Conservation (phyloP, 2,888 invertebrate genomes). For the Cataglyphis rosenhaueri region DNA sequence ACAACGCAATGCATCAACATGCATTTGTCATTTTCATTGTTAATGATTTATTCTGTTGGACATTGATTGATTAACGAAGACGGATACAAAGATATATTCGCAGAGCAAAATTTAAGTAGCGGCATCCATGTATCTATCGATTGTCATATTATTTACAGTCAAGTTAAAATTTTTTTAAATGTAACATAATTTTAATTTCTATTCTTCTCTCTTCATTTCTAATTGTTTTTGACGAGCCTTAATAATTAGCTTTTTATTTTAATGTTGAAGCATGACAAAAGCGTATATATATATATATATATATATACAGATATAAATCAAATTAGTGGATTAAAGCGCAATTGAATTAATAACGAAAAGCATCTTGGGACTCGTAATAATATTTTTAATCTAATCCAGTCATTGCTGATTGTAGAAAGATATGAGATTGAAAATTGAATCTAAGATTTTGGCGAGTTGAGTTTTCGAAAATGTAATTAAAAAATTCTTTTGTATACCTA, state of each 20-base stretch:
- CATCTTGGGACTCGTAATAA: neutral
- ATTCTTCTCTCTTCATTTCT: neutral
- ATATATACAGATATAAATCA: neutral
- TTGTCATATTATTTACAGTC: neutral
- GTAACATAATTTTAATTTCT: neutral
- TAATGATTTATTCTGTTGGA: constrained; percentile 19
- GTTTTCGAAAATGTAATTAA: neutral
- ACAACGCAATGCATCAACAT: neutral
- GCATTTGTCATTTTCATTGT: constrained; percentile 1
- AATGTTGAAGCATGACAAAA: neutral
- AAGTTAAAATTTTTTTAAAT: neutral
- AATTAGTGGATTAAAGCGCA: neutral
- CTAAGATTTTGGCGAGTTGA: neutral
- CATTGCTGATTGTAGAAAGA: neutral
- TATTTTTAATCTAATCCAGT: neutral
- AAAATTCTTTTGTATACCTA: neutral
- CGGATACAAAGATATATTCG: neutral
- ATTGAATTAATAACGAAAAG: neutral
- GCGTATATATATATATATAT: no score
- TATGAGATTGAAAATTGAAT: neutral
- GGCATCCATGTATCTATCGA: neutral
- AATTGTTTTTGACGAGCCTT: neutral
- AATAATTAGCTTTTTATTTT: neutral
- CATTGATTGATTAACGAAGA: constrained; percentile 32
- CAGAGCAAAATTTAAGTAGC: neutral